Evolutionary conservation across 2,888 invertebrate genomes (phyloP), one percentile per base, ranked within the genome.

Genomic region (Chrysolina haemoptera): DNA sequence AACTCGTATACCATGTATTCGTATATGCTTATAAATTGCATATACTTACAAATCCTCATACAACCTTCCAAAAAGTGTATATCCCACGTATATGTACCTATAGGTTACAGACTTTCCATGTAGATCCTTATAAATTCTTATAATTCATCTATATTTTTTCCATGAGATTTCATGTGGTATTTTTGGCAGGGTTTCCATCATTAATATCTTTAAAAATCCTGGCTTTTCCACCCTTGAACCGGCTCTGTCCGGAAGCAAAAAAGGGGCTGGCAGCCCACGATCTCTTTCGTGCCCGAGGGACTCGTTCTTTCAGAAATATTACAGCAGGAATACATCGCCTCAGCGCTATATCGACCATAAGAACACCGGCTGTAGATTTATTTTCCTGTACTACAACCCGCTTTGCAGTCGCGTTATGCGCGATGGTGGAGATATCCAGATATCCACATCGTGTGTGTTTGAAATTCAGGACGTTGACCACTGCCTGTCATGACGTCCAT

Each of bases 301-400:
- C 10, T n/a, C 67, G 14, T 53, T 67, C 18, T 53, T 40, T 18
- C 1, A 67, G 53, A 67, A 67, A 67, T 40, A 67, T 67, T 27
- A 50, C 66, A 27, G 12, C 66, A 35, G 53, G 14, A 50, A 67
- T 40, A 27, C 53, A 53, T 53, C 27, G 50, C 67, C 27, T 59
- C 27, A 65, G 16, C 48, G 27, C n/a, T 66, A 66, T 66, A 35
- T 66, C 66, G 66, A 48, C 66, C 27, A 20, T 35, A 67, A n/a
- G 11, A 67, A 41, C 53, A 0, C 12, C 48, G 40, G 4, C 43
- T 22, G 40, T 40, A 53, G 66, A 50, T 40, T 46, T 22, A 65
- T 65, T 66, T 66, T 66, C 18, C 65, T 65, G 35, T 27, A 14
- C 22, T 27, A n/a, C 27, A 59, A 59, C 14, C 14, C 10, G 27